Evolutionary conservation across 2,113 vertebrate genomes (phyloP).

Genomic region (Apodemus speciosus): DNA sequence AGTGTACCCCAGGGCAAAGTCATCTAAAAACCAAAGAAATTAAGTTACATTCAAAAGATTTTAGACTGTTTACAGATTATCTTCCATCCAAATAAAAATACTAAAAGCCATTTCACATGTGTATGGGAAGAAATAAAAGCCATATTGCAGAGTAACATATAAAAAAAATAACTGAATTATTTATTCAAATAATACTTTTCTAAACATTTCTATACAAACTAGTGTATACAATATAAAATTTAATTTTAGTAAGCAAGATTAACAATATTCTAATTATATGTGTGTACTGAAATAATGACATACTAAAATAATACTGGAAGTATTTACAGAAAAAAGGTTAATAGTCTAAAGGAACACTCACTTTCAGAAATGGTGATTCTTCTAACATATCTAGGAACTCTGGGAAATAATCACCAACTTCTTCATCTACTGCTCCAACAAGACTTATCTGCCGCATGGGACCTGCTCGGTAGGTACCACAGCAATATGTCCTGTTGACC

Average conservation of each 20-base stretch:
- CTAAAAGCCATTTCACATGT: neutral
- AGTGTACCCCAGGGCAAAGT: slow-evolving; percentile 97
- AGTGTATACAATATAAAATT: neutral
- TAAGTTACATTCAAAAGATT: slow-evolving; percentile 26
- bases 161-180: neutral
- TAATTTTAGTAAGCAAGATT: slow-evolving; percentile 51
- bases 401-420: slow-evolving; percentile 98
- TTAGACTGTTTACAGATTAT: slow-evolving; percentile 37
- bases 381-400: slow-evolving; percentile 99
- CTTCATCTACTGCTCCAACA: slow-evolving; percentile 97
- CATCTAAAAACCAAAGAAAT: slow-evolving; percentile 88
- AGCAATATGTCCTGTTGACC: slow-evolving; percentile 98
- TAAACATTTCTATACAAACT: slow-evolving; percentile 55
- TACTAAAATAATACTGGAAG: no score
- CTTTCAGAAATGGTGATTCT: slow-evolving; percentile 98
- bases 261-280: slow-evolving; percentile 27
- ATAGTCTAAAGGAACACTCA: slow-evolving; percentile 80
- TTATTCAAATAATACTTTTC: slow-evolving; percentile 14
- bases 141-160: neutral
- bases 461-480: slow-evolving; percentile 96
- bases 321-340: slow-evolving; percentile 30
- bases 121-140: slow-evolving; percentile 39
- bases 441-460: slow-evolving; percentile 99
- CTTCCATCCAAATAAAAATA: slow-evolving; percentile 30
- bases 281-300: slow-evolving; percentile 9